Evolutionary conservation across 2,113 vertebrate genomes (phyloP), one percentile per base, ranked within the genome.

Genomic region (Corythornis cristatus): DNA sequence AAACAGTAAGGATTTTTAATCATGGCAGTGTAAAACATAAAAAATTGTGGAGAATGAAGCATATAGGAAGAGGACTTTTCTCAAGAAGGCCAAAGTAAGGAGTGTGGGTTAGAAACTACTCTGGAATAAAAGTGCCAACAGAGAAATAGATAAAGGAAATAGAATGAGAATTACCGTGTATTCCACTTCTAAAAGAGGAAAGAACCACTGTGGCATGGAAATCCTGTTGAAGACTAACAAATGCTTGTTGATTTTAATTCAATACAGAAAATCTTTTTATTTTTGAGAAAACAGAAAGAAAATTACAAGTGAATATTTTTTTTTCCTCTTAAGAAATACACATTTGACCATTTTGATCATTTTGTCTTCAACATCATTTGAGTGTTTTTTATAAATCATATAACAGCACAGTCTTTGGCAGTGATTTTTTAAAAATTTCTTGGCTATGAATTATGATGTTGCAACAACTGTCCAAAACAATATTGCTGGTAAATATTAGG

Each of bases 261-360:
- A 60, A 6, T 35, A 62, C 1, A 23, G 13, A 66, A 83, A 33
- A 33, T 11, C 0, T 8, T 75, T 66, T 66, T 71, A 22, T 74
- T 70, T n/a, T 25, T 74, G 31, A 64, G 11, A 46, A 84, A 67
- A 75, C 5, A 64, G 33, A 83, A 77, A 13, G 7, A 67, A 64
- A 71, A 68, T 53, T 19, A 5, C 2, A 81, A 4, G 0, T 22
- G 46, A 48, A 21, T 1, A 54, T 21, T 0, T 0, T 29, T 28
- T 86, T 83, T 78, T 61, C n/a, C 8, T 56, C 3, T 81, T 81
- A 78, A 60, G 2, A 2, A 84, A 22, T 19, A 53, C 3, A 9
- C 8, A 6, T 65, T 42, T 45, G 15, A 64, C 5, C 2, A 23
- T 90, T 82, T 89, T 35, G 25, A 78, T 80, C 3, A 15, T 64